Conservation (phyloP, 1,140 invertebrate species). For the Andricus grossulariae region DNA sequence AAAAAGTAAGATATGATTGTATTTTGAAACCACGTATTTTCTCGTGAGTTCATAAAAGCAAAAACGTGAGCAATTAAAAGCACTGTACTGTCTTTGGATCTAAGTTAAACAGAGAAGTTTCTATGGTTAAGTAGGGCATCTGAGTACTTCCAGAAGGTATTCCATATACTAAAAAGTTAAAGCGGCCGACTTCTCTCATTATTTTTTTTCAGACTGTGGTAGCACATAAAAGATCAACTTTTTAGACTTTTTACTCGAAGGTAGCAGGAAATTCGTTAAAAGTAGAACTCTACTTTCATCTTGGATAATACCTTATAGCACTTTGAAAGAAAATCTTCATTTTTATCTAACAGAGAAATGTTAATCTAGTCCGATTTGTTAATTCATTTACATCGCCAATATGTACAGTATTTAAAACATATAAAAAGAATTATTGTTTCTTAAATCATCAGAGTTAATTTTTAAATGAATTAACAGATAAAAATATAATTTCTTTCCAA, state of each 20-base stretch:
- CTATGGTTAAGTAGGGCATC: background rate
- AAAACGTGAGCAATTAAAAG: background rate
- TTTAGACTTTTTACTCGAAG: background rate
- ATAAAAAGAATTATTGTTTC: no score
- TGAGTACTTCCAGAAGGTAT: background rate
- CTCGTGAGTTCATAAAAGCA: background rate
- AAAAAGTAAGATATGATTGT: no score
- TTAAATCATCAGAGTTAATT: no score
- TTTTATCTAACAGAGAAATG: no score
- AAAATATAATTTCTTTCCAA: no score
- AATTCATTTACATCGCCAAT: no score
- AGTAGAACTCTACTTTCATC: background rate
- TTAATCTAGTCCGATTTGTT: no score
- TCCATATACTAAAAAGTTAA: background rate
- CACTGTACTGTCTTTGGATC: background rate
- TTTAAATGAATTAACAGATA: no score
- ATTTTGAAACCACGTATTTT: background rate
- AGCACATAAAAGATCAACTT: background rate
- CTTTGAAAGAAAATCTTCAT: no score
- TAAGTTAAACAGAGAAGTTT: background rate
- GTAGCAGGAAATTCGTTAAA: background rate
- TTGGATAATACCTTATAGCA: background rate
- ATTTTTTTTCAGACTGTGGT: background rate
- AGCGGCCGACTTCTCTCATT: background rate
- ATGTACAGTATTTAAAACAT: no score